These are phyloP conservation scores for Idaea aversata DNA, from an alignment of 2,888 invertebrate species.

Conservation along the genomic window DNA sequence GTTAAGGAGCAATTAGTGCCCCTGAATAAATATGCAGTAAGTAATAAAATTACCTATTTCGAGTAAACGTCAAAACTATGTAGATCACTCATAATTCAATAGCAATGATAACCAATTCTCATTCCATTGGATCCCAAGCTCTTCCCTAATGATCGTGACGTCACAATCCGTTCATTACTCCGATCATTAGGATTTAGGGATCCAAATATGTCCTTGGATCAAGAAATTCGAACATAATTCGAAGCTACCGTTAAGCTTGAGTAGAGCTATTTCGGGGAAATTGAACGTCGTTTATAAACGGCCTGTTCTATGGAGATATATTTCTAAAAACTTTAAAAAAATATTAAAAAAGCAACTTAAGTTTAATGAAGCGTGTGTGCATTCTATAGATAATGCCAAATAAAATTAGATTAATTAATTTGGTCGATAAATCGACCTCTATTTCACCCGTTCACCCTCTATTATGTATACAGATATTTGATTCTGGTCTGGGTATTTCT, in stretches of 20 bases:
- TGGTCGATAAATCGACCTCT: too few species aligned
- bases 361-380: background rate
- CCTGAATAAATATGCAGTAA: too few species aligned
- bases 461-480: too few species aligned
- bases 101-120: background rate
- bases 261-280: background rate
- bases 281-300: background rate
- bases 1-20: too few species aligned
- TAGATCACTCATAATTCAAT: background rate
- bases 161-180: background rate
- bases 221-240: constrained; percentile 1
- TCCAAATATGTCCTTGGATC: background rate
- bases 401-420: too few species aligned
- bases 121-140: background rate
- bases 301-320: background rate
- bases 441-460: too few species aligned
- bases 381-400: background rate
- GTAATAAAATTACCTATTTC: too few species aligned
- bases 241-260: background rate
- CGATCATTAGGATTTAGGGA: background rate
- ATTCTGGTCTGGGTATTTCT: too few species aligned
- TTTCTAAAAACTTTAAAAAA: background rate
- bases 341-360: background rate
- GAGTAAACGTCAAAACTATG: too few species aligned
- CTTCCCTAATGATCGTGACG: background rate